Evolutionary conservation across 2,888 invertebrate species (phyloP).

Genomic region (Pyrrhia umbra): DNA sequence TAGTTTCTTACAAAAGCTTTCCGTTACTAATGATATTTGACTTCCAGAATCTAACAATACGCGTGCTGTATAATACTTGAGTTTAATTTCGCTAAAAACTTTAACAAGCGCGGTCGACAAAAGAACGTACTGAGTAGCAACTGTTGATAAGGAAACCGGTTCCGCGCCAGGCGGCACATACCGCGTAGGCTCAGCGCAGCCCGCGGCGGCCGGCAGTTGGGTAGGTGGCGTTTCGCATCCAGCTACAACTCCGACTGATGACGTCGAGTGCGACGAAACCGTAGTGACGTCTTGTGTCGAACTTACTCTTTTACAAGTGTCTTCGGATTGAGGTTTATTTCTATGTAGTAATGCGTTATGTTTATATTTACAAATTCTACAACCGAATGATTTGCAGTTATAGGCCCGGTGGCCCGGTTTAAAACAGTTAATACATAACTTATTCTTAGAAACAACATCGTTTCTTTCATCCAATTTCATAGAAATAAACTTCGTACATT

Average conservation of each 20-base stretch:
- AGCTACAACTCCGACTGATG: not conserved
- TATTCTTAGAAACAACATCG: slow-evolving; percentile 4
- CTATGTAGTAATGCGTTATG: slow-evolving; percentile 14
- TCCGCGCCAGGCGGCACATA: not conserved
- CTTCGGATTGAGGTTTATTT: slow-evolving; percentile 10
- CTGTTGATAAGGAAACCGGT: slow-evolving; percentile 20
- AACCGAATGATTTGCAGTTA: slow-evolving; percentile 15
- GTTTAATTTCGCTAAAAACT: not conserved
- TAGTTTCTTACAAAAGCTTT: not conserved
- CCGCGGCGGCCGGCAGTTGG: not conserved
- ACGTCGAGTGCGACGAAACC: not conserved
- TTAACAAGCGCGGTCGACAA: slow-evolving; percentile 17
- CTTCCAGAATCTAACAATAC: slow-evolving; percentile 22
- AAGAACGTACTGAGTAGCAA: not conserved
- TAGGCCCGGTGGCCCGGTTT: slow-evolving; percentile 13
- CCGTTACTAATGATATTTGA: slow-evolving; percentile 11
- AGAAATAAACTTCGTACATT: slow-evolving; percentile 18
- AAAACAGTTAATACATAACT: not conserved
- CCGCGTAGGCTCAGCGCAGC: not conserved
- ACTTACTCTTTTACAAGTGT: not conserved
- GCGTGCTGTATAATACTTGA: slow-evolving; percentile 13
- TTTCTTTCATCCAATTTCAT: slow-evolving; percentile 17
- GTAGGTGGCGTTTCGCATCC: not conserved
- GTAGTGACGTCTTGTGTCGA: not conserved
- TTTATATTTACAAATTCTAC: slow-evolving; percentile 16